Conservation (phyloP, 2,113 vertebrate species). For the Astatotilapia flaviijosephi region DNA sequence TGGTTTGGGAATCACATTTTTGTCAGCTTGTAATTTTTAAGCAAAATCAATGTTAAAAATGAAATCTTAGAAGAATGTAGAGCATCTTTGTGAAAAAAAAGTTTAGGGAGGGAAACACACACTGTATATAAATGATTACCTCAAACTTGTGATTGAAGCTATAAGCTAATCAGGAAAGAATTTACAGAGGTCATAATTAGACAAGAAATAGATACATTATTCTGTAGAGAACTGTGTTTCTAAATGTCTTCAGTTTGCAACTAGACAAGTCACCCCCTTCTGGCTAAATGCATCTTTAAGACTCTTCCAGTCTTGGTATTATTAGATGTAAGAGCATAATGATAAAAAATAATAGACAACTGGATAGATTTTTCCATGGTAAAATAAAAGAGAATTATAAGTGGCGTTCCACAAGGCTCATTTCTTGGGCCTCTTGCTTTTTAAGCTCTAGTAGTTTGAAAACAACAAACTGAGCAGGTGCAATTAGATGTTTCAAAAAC, state of each 20-base stretch:
- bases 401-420: neutral
- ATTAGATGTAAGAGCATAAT: neutral
- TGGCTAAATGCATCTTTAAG: neutral
- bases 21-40: neutral
- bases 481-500: neutral
- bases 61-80: neutral
- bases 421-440: neutral
- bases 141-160: neutral
- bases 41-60: neutral
- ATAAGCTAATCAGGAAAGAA: neutral
- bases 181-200: neutral
- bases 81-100: neutral
- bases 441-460: neutral
- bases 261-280: neutral
- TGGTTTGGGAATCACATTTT: neutral
- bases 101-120: neutral
- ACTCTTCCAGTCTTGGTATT: neutral
- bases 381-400: neutral
- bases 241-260: neutral
- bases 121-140: neutral
- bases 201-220: neutral
- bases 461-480: neutral
- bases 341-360: neutral
- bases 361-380: neutral
- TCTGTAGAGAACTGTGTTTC: neutral